Evolutionary conservation across 2,113 vertebrate genomes (phyloP), one percentile per base, ranked within the genome.

Genomic region (Okapia johnstoni): DNA sequence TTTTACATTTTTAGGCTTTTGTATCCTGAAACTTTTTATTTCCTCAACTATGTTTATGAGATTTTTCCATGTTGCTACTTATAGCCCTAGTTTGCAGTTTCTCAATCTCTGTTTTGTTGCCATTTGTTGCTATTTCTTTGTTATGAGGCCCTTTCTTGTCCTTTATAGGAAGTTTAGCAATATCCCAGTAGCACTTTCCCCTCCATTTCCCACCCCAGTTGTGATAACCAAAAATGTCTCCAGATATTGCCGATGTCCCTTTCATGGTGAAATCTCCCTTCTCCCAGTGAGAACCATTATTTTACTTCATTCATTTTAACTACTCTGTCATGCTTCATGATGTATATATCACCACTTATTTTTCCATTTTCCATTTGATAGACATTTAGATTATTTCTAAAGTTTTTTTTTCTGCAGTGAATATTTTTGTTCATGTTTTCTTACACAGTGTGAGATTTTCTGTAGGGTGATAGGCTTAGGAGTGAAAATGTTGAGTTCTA

Each of bases 1-100:
- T 90, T 97, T 93, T 91, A 52, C 57, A 36, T 61, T 95, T 92
- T 77, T 92, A 89, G 85, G 66, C 25, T 40, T 97, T 90, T 89
- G 12, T 70, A 63, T 90, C 5, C 55, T 84, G 76, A 92, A 89
- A 84, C 43, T 81, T 85, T 80, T 79, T 61, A 79, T 77, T 79
- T 55, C 30, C 30, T 93, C 25, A 86, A 30, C 55, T 91, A 11
- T 90, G 86, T 83, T 95, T 70, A 40, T 81, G 55, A 84, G 81
- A 46, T 83, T 86, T 95, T 66, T 86, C 48, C 63, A 85, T 54
- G 26, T 63, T 87, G 60, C 33, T 76, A 36, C 36, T 84, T 50
- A 33, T 55, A 70, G 40, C 8, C 94, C 48, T 81, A 28, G 26
- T 93, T 96, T 19, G 50, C 70, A 58, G 52, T 77, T 93, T 96